Evolutionary conservation across 1,140 invertebrate species (phyloP).

Genomic region (Drosophila setifemur): DNA sequence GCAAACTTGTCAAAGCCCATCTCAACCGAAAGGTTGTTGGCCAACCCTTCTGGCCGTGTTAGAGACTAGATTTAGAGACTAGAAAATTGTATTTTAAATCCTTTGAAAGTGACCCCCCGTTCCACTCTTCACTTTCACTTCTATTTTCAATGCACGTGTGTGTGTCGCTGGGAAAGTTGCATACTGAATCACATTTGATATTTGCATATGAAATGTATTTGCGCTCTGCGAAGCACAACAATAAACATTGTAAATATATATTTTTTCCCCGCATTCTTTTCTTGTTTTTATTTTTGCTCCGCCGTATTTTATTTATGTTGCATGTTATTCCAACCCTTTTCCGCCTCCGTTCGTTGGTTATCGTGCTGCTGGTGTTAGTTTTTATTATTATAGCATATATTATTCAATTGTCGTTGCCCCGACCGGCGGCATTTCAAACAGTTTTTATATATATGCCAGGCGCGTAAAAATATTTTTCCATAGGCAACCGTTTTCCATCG

Average conservation of each 20-base stretch:
- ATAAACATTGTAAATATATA: conserved; percentile 78
- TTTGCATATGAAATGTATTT: conserved; percentile 79
- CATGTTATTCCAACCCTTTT: conserved; percentile 26
- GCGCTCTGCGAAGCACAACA: conserved; percentile 75
- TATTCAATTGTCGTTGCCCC: conserved; percentile 58
- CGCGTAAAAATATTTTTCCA: conserved; percentile 5
- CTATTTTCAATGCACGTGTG: conserved; percentile 49
- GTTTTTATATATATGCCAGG: background rate
- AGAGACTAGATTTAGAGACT: conserved; percentile 22
- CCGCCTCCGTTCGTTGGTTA: conserved; percentile 28
- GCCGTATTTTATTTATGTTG: conserved; percentile 36
- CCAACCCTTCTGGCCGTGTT: background rate
- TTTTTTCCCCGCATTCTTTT: conserved; percentile 30
- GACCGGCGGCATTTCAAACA: conserved; percentile 4
- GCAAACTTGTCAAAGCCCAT: conserved; percentile 40
- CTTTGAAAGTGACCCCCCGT: background rate
- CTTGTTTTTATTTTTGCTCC: background rate
- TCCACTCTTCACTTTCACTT: conserved; percentile 15
- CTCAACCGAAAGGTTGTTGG: background rate
- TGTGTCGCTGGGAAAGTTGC: conserved; percentile 43
- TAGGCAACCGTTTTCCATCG: background rate
- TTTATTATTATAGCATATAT: conserved; percentile 69
- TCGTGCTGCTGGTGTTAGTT: conserved; percentile 55
- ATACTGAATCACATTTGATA: conserved; percentile 72
- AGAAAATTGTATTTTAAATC: conserved; percentile 37